A percentile compares a stretch with the other conserved stretches of the same genome.
Evolutionary conservation across 2,888 invertebrate species (phyloP).

Genomic region (Hedya salicella): DNA sequence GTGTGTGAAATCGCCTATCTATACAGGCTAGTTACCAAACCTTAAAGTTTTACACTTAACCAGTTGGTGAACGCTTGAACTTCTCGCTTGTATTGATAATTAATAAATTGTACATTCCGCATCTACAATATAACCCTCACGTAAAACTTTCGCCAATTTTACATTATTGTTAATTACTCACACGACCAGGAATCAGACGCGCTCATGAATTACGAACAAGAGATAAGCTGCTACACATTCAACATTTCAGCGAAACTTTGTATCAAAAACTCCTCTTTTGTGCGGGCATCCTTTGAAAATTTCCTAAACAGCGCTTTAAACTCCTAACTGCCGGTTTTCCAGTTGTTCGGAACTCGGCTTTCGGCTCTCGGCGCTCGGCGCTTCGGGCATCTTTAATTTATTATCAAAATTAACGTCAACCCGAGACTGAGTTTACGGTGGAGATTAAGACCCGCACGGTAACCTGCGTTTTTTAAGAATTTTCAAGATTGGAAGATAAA

Average conservation of each 20-base stretch:
- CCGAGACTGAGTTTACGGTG: constrained; percentile 53
- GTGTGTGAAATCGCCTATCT: too few species aligned
- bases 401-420: constrained; percentile 71
- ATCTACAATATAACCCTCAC: too few species aligned
- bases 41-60: too few species aligned
- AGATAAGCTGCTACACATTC: constrained; percentile 62
- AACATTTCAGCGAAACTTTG: constrained; percentile 65
- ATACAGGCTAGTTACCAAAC: too few species aligned
- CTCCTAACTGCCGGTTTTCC: constrained; percentile 60
- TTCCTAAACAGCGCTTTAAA: constrained; percentile 74
- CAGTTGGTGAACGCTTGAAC: too few species aligned
- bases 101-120: neutral
- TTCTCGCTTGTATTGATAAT: neutral
- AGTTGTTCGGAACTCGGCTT: constrained; percentile 66
- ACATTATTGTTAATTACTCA: constrained; percentile 37
- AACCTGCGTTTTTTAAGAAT: neutral
- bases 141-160: constrained; percentile 3
- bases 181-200: constrained; percentile 36
- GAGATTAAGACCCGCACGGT: constrained; percentile 32
- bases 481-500: neutral
- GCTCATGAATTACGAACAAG: constrained; percentile 41
- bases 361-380: constrained; percentile 45
- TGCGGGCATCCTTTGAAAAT: constrained; percentile 74
- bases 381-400: constrained; percentile 73
- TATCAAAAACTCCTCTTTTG: constrained; percentile 63